Evolutionary conservation across 2,113 vertebrate species (phyloP).

Genomic region (Mystacornis crossleyi): DNA sequence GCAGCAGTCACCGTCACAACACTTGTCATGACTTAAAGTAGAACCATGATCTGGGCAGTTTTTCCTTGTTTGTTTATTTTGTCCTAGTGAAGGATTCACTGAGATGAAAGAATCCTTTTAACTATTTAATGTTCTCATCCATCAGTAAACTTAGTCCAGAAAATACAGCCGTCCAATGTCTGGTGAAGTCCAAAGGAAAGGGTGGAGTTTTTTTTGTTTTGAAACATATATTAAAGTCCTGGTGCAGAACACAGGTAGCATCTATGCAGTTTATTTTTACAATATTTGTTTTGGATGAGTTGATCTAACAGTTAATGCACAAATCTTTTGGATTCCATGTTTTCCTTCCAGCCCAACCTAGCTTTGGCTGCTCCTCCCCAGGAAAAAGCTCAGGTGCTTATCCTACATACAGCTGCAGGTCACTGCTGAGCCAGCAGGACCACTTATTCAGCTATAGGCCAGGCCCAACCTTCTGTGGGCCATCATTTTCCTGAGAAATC

Average conservation of each 20-base stretch:
- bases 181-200: not conserved
- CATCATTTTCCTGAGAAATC: not conserved
- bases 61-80: constrained; percentile 27
- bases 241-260: not conserved
- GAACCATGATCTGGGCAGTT: not conserved
- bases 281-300: not conserved
- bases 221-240: not conserved
- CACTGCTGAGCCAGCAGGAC: not conserved
- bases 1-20: constrained; percentile 36
- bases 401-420: not conserved
- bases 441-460: not conserved
- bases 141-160: not conserved
- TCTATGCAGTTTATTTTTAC: not conserved
- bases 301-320: not conserved
- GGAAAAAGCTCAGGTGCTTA: not conserved
- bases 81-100: constrained; percentile 1
- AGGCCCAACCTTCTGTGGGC: not conserved
- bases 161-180: not conserved
- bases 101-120: constrained; percentile 35
- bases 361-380: not conserved
- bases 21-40: constrained; percentile 46
- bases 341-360: not conserved
- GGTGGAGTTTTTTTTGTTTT: not conserved
- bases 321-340: not conserved
- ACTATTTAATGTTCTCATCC: not conserved